Conservation (phyloP, 2,113 vertebrate genomes). For the Urocolius indicus region DNA sequence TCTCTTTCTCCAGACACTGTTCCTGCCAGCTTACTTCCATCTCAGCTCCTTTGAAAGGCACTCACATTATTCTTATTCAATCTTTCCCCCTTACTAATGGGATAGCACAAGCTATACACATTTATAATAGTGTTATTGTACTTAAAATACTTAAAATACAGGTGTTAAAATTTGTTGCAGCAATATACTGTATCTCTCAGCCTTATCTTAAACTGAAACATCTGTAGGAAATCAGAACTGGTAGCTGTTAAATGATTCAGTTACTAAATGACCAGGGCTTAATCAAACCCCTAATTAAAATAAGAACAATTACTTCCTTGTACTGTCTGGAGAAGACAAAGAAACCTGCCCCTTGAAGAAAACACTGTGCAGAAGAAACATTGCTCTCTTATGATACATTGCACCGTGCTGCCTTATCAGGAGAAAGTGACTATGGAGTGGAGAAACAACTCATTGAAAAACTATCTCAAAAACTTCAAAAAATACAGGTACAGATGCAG, state of each 20-base stretch:
- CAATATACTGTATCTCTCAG: neutral
- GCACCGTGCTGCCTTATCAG: neutral
- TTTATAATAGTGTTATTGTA: neutral
- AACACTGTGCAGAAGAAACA: neutral
- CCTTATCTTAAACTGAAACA: neutral
- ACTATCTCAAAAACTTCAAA: neutral
- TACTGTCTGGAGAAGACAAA: neutral
- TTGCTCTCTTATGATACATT: neutral
- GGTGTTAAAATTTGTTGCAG: neutral
- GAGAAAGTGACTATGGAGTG: neutral
- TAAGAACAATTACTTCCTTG: slow-evolving; percentile 22
- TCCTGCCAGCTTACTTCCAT: neutral
- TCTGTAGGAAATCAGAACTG: neutral
- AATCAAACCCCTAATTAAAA: slow-evolving; percentile 13
- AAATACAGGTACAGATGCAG: neutral
- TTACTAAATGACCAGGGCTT: neutral
- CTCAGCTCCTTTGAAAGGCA: neutral
- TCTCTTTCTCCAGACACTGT: neutral
- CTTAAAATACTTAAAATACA: neutral
- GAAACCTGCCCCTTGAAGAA: neutral
- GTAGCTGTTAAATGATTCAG: neutral
- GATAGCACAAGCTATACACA: neutral
- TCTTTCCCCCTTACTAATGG: neutral
- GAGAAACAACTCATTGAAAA: neutral
- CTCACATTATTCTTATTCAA: neutral